These are phyloP conservation scores for Leptatherina wallacei DNA, from an alignment of 2,797 vertebrate genomes.

Conservation along the genomic window DNA sequence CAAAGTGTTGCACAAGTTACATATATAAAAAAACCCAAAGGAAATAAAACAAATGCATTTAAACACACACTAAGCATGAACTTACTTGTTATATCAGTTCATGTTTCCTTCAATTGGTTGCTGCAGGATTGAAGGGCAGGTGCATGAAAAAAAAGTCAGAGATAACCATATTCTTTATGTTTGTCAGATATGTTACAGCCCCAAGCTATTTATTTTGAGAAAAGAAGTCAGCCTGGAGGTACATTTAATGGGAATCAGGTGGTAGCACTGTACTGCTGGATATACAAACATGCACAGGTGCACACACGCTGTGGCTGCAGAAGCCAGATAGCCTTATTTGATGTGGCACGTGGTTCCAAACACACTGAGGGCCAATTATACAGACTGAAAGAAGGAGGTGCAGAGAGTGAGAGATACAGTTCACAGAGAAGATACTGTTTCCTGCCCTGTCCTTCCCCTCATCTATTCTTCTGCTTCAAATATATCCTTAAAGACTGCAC, in stretches of 20 bases:
- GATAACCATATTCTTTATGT: slow-evolving; percentile 23
- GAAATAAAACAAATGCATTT: neutral
- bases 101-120: slow-evolving; percentile 78
- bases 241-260: slow-evolving; percentile 37
- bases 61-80: slow-evolving; percentile 4
- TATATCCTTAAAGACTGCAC: slow-evolving; percentile 4
- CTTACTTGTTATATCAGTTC: neutral
- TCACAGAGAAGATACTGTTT: slow-evolving; percentile 29
- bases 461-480: slow-evolving; percentile 22
- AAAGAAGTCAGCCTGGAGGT: slow-evolving; percentile 24
- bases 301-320: slow-evolving; percentile 37
- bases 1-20: no score
- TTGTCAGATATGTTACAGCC: slow-evolving; percentile 35
- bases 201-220: slow-evolving; percentile 28
- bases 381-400: slow-evolving; percentile 35
- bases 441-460: slow-evolving; percentile 1
- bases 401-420: slow-evolving; percentile 31
- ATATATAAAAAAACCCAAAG: no score
- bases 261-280: slow-evolving; percentile 9
- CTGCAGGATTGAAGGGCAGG: slow-evolving; percentile 54
- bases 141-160: slow-evolving; percentile 40
- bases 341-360: slow-evolving; percentile 72
- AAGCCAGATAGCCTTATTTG: slow-evolving; percentile 61
- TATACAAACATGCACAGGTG: slow-evolving; percentile 20
- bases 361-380: slow-evolving; percentile 59